Base-by-base conservation (phyloP, 2,888 invertebrate species). In the Tipula confusa region DNA sequence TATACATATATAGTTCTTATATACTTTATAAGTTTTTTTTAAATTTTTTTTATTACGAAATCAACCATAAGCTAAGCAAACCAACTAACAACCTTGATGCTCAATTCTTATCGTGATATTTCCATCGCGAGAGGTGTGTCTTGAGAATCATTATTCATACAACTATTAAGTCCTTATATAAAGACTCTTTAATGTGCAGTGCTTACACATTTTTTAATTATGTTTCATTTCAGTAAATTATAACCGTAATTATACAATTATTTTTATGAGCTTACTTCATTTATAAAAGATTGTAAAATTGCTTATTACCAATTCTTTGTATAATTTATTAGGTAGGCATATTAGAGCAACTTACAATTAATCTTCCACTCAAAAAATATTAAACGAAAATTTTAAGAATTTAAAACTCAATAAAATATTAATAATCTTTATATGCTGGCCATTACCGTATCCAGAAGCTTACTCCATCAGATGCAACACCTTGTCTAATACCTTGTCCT, bases 211-310 rank as follows among this genome's bases (percentile, higher is more conserved):
- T n/a, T 43, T 15, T 15, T 33, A 9, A 5, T 43, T 43, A 43
- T 43, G 43, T 64, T 64, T 64, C 64, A 24, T 64, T 64, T 64
- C 64, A 64, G 64, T 64, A 24, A 64, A 64, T 64, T 64, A 64
- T 64, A 64, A 64, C 64, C n/a, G 64, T 64, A 64, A 2, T 24
- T 64, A 7, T 24, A 24, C n/a, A 64, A 64, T 9, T 64, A 9
- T 15, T 9, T 38, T 15, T 64, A 64, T 24, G 64, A 64, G 6
- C 6, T 33, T 33, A 33, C 11, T n/a, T n/a, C n/a, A n/a, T n/a
- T n/a, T n/a, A n/a, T n/a, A n/a, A n/a, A n/a, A n/a, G n/a, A 43
- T 43, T 36, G 11, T 36, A 9, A 36, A 36, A 11, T 43, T n/a
- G 15, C 43, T 43, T 43, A 43, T 43, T n/a, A n/a, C 43, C 6